Base-by-base conservation (phyloP, 2,797 vertebrate species). In the Petrocephalus sullivani region DNA sequence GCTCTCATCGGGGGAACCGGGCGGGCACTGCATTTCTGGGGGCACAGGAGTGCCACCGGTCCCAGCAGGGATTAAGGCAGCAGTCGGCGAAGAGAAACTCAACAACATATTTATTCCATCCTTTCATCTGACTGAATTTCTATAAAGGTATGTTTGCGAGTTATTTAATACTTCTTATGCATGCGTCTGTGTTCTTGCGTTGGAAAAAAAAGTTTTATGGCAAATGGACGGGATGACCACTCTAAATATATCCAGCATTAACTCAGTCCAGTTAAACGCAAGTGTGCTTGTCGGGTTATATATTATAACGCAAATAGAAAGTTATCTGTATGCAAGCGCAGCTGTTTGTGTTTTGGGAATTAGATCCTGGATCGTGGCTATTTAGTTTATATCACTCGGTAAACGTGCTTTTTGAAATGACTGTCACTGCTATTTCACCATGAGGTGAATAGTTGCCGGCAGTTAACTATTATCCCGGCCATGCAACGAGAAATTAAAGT, bases 261-360 rank as follows among this genome's bases (percentile, higher is more conserved):
- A 78, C 71, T 46, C 75, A n/a, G 75, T 81, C 75, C 75, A 75
- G 33, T 75, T 75, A 75, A 75, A 75, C 67, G 67, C 67, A 4
- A 78, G 71, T 46, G 71, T 46, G 37, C 33, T 49, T 81, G 41
- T 81, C 46, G 37, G 75, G 75, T 21, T 21, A 28, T 49, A 81
- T 75, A 75, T 75, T 75, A 75, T 49, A 49, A 81, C 37, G 41
- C 7, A 81, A 49, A 81, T 81, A 81, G 75, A 81, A 81, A 81
- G 41, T 49, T 49, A 49, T 19, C 75, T n/a, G 75, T 21, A 46
- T 49, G 41, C 75, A 49, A 49, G 41, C 75, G 16, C 41, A 81
- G 41, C 75, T 49, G 75, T 49, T 81, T 49, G 41, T 49, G 75
- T 46, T 49, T 46, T n/a, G 19, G 41, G 75, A 46, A 46, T 49